These are phyloP conservation scores for Pachypsylla venusta DNA, from an alignment of 1,140 invertebrate genomes.

Conservation along the genomic window DNA sequence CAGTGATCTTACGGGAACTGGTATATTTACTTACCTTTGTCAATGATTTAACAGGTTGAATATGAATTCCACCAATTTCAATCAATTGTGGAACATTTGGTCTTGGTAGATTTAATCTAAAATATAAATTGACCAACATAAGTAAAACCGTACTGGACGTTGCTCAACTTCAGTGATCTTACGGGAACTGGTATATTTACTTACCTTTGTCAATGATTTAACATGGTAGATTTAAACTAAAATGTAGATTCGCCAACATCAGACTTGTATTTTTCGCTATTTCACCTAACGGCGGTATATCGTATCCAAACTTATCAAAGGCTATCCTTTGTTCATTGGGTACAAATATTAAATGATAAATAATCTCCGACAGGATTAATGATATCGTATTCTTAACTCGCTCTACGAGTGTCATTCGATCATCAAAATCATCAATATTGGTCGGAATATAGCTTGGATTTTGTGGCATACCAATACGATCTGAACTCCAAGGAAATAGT, in stretches of 20 bases:
- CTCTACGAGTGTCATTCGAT: conserved; percentile 15
- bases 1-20: no score
- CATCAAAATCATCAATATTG: conserved; percentile 13
- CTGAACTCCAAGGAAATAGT: conserved; percentile 17
- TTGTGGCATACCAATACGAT: conserved; percentile 11
- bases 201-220: no score
- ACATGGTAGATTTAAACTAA: conserved; percentile 33
- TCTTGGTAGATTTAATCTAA: conserved; percentile 26
- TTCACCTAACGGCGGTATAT: conserved; percentile 21
- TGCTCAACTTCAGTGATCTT: no score
- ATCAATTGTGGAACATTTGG: conserved; percentile 29
- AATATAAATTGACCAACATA: no score
- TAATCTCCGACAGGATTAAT: neutral
- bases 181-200: no score
- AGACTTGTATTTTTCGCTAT: conserved; percentile 29
- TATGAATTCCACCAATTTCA: conserved; percentile 34
- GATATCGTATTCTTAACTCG: conserved; percentile 15
- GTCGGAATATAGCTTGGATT: conserved; percentile 22
- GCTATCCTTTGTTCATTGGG: conserved; percentile 5
- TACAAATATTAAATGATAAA: neutral
- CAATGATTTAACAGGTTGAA: conserved; percentile 36
- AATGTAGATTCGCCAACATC: conserved; percentile 41
- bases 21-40: conserved; percentile 39
- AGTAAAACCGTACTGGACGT: no score
- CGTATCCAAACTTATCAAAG: conserved; percentile 22